phyloP scores from a whole-genome alignment of 2,113 vertebrate genomes.

The Apodemus sylvaticus region DNA sequence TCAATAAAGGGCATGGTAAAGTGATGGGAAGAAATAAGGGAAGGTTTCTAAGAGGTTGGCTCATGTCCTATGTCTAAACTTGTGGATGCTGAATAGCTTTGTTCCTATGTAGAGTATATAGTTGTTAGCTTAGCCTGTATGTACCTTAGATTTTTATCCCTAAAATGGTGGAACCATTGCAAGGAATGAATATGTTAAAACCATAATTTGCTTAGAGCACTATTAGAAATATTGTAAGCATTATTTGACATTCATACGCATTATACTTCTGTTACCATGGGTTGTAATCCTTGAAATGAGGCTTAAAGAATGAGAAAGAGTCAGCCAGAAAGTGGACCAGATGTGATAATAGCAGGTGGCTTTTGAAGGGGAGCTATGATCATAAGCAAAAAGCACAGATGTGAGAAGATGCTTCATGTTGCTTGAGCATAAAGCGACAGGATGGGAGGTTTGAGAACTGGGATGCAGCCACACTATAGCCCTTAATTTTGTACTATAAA shows the following conservation, averaged over 20 bases:
- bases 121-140: background rate
- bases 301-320: background rate
- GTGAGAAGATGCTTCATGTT: background rate
- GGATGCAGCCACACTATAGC: background rate
- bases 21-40: background rate
- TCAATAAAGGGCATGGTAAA: background rate
- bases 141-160: background rate
- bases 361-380: background rate
- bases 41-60: background rate
- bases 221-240: background rate
- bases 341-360: slow-evolving; percentile 28
- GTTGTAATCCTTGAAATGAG: background rate
- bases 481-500: background rate
- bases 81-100: background rate
- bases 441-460: background rate
- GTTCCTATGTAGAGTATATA: background rate
- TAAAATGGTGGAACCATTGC: background rate
- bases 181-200: background rate
- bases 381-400: background rate
- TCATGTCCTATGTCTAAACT: background rate
- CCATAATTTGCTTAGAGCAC: background rate
- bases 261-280: slow-evolving; percentile 11
- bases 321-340: background rate
- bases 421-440: background rate
- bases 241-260: background rate